Conservation (phyloP, 2,888 invertebrate species). For the Zhengitettix transpicula region DNA sequence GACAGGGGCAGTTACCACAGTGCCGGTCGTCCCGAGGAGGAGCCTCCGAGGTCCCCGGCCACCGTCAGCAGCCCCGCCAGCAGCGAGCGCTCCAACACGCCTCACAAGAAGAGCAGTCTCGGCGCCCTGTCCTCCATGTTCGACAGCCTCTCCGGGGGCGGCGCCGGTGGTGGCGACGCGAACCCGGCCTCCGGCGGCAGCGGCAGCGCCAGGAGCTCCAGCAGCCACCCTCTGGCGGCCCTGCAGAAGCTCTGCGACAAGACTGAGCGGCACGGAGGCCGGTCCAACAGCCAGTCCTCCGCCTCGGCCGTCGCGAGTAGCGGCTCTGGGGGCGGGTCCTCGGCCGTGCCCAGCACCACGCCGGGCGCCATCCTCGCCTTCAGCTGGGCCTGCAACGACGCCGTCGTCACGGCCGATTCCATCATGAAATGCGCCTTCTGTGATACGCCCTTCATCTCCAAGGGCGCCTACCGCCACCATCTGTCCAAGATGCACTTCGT, state of each 20-base stretch:
- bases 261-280: slow-evolving; percentile 56
- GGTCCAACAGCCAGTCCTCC: slow-evolving; percentile 21
- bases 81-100: slow-evolving; percentile 60
- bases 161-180: slow-evolving; percentile 16
- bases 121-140: slow-evolving; percentile 83
- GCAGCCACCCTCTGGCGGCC: slow-evolving; percentile 83
- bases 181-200: slow-evolving; percentile 28
- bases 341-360: slow-evolving; percentile 17
- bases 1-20: slow-evolving; percentile 24
- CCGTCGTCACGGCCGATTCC: slow-evolving; percentile 69
- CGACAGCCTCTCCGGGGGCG: slow-evolving; percentile 56
- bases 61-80: slow-evolving; percentile 45
- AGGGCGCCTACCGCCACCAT: slow-evolving; percentile 92
- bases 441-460: slow-evolving; percentile 90
- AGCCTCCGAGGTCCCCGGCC: neutral
- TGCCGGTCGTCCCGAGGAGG: slow-evolving; percentile 23
- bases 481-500: slow-evolving; percentile 91
- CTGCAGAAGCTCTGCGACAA: slow-evolving; percentile 92
- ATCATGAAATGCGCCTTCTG: slow-evolving; percentile 91
- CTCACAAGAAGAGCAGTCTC: slow-evolving; percentile 46
- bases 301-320: slow-evolving; percentile 27
- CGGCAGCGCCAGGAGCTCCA: slow-evolving; percentile 42
- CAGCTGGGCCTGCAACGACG: slow-evolving; percentile 90
- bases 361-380: slow-evolving; percentile 77
- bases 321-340: slow-evolving; percentile 19